Conservation (phyloP, 2,797 vertebrate genomes). For the Acipenser ruthenus region DNA sequence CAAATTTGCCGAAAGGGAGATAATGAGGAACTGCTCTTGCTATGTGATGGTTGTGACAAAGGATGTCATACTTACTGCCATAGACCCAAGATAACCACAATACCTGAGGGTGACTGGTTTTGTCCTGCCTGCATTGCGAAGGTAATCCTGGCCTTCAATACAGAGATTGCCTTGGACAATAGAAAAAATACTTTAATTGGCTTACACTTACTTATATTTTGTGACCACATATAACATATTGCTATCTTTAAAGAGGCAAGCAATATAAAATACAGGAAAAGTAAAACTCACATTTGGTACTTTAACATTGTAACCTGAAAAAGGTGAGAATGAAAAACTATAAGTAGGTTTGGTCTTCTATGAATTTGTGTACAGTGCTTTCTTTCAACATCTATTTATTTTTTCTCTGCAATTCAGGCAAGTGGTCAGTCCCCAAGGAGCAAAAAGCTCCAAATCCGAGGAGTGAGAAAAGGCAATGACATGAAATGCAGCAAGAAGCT, state of each 20-base stretch:
- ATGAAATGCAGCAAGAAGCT: conserved; percentile 70
- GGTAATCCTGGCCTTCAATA: conserved; percentile 52
- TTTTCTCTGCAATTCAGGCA: conserved; percentile 61
- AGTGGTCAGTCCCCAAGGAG: conserved; percentile 78
- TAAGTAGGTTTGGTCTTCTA: conserved; percentile 10
- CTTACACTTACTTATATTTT: neutral
- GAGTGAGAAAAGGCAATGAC: conserved; percentile 71
- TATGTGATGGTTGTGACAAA: conserved; percentile 97
- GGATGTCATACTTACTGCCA: conserved; percentile 98
- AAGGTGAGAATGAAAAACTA: no score
- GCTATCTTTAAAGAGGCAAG: no score
- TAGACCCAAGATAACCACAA: conserved; percentile 90
- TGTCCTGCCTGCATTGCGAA: conserved; percentile 97
- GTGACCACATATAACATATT: no score
- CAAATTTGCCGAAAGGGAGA: conserved; percentile 96
- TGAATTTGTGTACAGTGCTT: neutral
- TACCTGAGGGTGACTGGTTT: conserved; percentile 98
- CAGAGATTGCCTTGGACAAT: conserved; percentile 5
- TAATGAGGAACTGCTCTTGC: conserved; percentile 91
- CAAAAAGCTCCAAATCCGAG: conserved; percentile 75
- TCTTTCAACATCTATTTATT: neutral
- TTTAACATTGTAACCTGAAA: no score
- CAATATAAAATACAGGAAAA: no score
- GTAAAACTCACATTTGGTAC: no score
- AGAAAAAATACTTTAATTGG: conserved; percentile 2